Conservation (phyloP, 2,797 vertebrate genomes). For the Fundulus diaphanus region DNA sequence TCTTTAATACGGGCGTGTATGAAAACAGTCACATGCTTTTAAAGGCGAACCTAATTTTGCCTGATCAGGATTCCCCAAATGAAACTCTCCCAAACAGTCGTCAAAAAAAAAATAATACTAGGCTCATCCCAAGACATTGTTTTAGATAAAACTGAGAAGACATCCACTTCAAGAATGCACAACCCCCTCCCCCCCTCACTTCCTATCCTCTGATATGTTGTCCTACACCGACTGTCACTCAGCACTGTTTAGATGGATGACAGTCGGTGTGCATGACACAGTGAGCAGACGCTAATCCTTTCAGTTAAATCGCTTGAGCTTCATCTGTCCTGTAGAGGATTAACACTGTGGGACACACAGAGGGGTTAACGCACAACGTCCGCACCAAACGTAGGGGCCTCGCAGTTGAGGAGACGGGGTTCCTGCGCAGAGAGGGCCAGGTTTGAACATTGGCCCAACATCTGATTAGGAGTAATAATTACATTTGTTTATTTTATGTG, state of each 20-base stretch:
- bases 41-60: not conserved
- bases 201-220: not conserved
- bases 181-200: not conserved
- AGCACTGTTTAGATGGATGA: slow-evolving; percentile 16
- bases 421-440: no score
- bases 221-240: not conserved
- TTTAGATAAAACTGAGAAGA: not conserved
- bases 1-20: not conserved
- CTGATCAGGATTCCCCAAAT: not conserved
- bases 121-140: not conserved
- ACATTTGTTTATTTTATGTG: not conserved
- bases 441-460: no score
- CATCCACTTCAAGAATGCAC: not conserved
- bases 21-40: not conserved
- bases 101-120: not conserved
- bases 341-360: slow-evolving; percentile 44
- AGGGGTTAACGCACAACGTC: slow-evolving; percentile 5
- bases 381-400: slow-evolving; percentile 5
- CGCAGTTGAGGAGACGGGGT: not conserved
- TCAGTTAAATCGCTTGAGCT: slow-evolving; percentile 50
- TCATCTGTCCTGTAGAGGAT: slow-evolving; percentile 48
- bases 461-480: no score
- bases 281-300: slow-evolving; percentile 45
- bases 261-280: slow-evolving; percentile 20
- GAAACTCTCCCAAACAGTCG: not conserved